Evolutionary conservation across 2,888 invertebrate genomes (phyloP).

Genomic region (Euplexia lucipara): DNA sequence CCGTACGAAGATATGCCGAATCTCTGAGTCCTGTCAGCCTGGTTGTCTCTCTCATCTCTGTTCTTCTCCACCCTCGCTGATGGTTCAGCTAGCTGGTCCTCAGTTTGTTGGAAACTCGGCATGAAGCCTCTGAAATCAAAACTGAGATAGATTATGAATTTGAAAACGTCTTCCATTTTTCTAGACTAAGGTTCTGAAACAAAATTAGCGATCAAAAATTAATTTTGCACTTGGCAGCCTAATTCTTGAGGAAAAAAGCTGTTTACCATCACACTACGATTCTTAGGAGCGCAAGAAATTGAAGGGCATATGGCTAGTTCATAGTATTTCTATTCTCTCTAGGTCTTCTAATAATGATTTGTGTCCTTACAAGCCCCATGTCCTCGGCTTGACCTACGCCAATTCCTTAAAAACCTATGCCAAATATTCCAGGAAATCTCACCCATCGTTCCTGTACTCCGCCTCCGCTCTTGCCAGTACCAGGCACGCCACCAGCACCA

Average conservation of each 20-base stretch:
- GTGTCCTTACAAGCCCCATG: background rate
- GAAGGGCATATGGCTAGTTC: background rate
- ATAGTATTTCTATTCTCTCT: too few relatives aligned
- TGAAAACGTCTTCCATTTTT: background rate
- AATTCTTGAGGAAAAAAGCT: too few relatives aligned
- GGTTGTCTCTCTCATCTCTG: constrained; percentile 76
- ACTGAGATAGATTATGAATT: constrained; percentile 64
- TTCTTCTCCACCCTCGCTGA: constrained; percentile 83
- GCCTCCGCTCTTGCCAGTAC: constrained; percentile 73
- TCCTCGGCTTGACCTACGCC: background rate
- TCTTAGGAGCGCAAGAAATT: background rate
- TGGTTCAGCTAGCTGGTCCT: constrained; percentile 88
- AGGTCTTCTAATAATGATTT: background rate
- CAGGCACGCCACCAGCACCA: constrained; percentile 59
- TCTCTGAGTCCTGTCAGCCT: constrained; percentile 87
- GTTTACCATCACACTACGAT: too few relatives aligned
- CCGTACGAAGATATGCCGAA: constrained; percentile 91
- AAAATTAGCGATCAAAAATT: too few relatives aligned
- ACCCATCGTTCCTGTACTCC: constrained; percentile 85
- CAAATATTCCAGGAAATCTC: constrained; percentile 61
- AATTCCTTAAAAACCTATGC: background rate
- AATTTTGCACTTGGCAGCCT: too few relatives aligned
- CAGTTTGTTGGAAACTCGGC: constrained; percentile 85
- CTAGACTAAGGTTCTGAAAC: background rate
- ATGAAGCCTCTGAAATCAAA: constrained; percentile 85